phyloP scores from a whole-genome alignment of 2,797 vertebrate species.

The Helicolenus hilgendorfi region DNA sequence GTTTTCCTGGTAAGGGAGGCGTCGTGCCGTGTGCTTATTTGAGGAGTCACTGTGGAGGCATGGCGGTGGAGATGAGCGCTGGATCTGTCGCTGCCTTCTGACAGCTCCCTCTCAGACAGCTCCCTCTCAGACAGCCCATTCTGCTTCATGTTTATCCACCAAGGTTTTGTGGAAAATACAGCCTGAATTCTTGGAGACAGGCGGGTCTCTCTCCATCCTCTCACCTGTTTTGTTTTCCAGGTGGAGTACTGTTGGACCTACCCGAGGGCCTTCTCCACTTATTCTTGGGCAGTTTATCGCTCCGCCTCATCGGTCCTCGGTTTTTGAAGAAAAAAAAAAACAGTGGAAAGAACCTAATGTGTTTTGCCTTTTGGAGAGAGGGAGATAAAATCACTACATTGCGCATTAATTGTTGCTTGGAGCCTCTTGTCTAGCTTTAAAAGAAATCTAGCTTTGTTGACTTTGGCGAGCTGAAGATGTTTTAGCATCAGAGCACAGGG shows the following conservation, averaged over 20 bases:
- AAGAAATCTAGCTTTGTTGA: constrained; percentile 33
- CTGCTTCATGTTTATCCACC: constrained; percentile 61
- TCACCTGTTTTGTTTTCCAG: constrained; percentile 79
- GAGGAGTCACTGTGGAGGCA: constrained; percentile 72
- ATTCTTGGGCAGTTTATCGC: constrained; percentile 17
- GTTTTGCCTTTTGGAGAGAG: constrained; percentile 19
- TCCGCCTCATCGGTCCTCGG: constrained; percentile 20
- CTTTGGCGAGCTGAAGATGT: constrained; percentile 33
- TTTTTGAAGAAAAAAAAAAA: constrained; percentile 22
- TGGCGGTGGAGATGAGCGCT: constrained; percentile 37
- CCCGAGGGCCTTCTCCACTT: constrained; percentile 15
- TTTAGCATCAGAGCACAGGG: constrained; percentile 29
- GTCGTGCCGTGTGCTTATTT: constrained; percentile 72
- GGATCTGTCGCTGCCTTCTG: constrained; percentile 59
- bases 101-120: constrained; percentile 54
- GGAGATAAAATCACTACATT: constrained; percentile 37
- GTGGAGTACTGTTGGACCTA: constrained; percentile 32
- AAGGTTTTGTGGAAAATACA: constrained; percentile 71
- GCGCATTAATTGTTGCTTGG: constrained; percentile 22
- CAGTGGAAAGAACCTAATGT: constrained; percentile 30
- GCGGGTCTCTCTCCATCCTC: constrained; percentile 29
- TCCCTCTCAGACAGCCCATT: constrained; percentile 36
- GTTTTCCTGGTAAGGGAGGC: constrained; percentile 62
- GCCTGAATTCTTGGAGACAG: constrained; percentile 51
- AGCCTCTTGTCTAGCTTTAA: background rate